Evolutionary conservation across 2,113 vertebrate species (phyloP).

Genomic region (Leucopsar rothschildi): DNA sequence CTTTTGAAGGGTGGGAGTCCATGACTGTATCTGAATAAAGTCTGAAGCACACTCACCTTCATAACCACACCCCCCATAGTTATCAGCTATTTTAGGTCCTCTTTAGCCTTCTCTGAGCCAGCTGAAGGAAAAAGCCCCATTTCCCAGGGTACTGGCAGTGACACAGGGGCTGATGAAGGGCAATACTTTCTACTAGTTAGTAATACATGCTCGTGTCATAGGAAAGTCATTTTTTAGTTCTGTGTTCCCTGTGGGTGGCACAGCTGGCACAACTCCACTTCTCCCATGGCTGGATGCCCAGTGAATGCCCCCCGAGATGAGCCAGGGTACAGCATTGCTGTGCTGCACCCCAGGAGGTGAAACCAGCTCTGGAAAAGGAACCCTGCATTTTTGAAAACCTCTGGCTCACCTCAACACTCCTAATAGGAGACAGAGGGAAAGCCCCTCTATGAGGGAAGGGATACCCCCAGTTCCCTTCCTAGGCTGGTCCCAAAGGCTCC

Average conservation of each 20-base stretch:
- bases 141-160: not conserved
- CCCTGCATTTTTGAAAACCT: not conserved
- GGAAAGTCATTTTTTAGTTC: not conserved
- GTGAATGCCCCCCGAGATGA: fast-evolving
- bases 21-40: not conserved
- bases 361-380: not conserved
- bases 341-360: not conserved
- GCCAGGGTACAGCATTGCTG: fast-evolving
- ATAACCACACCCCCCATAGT: not conserved
- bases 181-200: not conserved
- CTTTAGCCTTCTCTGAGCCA: not conserved
- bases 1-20: not conserved
- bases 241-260: not conserved
- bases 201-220: fast-evolving
- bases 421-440: not conserved
- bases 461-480: no score
- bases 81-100: not conserved
- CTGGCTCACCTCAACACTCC: not conserved
- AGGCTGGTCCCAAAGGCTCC: fast-evolving
- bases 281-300: not conserved
- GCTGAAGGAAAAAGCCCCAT: not conserved
- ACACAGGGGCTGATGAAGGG: not conserved
- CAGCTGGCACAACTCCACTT: not conserved
- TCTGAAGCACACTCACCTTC: not conserved
- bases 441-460: not conserved